phyloP scores from a whole-genome alignment of 1,140 invertebrate species.

The Triops longicaudatus region DNA sequence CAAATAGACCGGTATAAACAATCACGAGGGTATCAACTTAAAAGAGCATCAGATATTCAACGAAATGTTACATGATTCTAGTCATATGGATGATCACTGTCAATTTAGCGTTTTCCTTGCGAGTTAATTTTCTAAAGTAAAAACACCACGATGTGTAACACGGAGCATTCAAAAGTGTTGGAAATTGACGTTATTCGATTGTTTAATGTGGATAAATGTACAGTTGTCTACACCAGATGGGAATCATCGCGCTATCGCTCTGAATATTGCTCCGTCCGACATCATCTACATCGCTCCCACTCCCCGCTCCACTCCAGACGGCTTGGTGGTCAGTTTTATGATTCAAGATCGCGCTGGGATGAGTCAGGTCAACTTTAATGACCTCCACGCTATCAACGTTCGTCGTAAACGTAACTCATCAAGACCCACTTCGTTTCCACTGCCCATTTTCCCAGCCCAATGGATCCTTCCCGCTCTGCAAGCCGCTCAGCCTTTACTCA shows the following conservation, averaged over 20 bases:
- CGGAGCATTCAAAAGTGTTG: not conserved
- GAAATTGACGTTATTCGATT: too few species aligned
- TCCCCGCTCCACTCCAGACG: slow-evolving; percentile 20
- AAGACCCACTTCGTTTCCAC: not conserved
- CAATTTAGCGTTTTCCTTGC: too few species aligned
- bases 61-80: too few species aligned
- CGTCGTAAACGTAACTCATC: slow-evolving; percentile 19
- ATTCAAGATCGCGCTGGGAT: slow-evolving; percentile 17
- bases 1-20: too few species aligned
- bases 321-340: slow-evolving; percentile 23
- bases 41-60: too few species aligned
- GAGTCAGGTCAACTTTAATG: not conserved
- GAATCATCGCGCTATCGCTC: not conserved
- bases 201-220: not conserved
- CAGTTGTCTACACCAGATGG: not conserved
- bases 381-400: not conserved
- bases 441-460: not conserved
- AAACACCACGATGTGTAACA: too few species aligned
- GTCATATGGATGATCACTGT: too few species aligned
- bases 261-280: not conserved
- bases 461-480: not conserved
- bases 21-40: too few species aligned
- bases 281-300: slow-evolving; percentile 26
- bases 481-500: not conserved
- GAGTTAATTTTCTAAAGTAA: too few species aligned